Percentiles rank a stretch among this genome's conserved stretches.
Evolutionary conservation across 2,888 invertebrate species (phyloP).

Genomic region (Anagyrus pseudococci): DNA sequence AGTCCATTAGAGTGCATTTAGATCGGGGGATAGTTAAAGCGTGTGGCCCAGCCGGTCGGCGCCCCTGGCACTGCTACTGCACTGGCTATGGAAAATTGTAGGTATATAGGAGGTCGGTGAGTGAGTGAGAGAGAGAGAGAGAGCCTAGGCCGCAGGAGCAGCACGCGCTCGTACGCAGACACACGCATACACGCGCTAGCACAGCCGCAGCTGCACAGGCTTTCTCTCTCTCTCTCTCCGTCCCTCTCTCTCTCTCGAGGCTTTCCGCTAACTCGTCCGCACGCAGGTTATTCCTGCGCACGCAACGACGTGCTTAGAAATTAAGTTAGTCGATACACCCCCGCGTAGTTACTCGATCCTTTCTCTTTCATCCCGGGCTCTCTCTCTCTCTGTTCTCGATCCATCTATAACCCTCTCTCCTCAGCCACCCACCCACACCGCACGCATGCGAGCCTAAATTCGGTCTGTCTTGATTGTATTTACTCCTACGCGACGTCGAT

Average conservation of each 20-base stretch:
- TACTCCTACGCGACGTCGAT: too few species aligned
- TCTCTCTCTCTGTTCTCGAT: neutral
- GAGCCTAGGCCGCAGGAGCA: too few species aligned
- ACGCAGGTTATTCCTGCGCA: too few species aligned
- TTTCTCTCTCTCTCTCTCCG: conserved; percentile 27
- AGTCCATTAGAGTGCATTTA: conserved; percentile 63
- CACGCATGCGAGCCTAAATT: too few species aligned
- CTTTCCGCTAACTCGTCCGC: conserved; percentile 19
- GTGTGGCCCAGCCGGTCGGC: conserved; percentile 45
- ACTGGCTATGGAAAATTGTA: conserved; percentile 51
- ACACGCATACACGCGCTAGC: too few species aligned
- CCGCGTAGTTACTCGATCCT: too few species aligned
- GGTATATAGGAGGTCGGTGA: too few species aligned
- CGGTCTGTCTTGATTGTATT: too few species aligned
- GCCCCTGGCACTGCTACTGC: conserved; percentile 35
- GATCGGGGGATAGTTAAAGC: conserved; percentile 60
- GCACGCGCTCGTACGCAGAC: too few species aligned
- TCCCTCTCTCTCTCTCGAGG: conserved; percentile 45
- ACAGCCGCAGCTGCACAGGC: neutral
- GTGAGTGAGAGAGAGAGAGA: too few species aligned
- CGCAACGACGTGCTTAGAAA: too few species aligned
- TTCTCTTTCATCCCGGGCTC: neutral
- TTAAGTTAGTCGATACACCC: conserved; percentile 50
- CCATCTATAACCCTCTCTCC: neutral
- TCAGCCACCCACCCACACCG: too few species aligned